Percentiles rank a stretch among this genome's conserved stretches.
phyloP scores from a whole-genome alignment of 1,140 invertebrate species.

The Drosophila fuyamai region DNA sequence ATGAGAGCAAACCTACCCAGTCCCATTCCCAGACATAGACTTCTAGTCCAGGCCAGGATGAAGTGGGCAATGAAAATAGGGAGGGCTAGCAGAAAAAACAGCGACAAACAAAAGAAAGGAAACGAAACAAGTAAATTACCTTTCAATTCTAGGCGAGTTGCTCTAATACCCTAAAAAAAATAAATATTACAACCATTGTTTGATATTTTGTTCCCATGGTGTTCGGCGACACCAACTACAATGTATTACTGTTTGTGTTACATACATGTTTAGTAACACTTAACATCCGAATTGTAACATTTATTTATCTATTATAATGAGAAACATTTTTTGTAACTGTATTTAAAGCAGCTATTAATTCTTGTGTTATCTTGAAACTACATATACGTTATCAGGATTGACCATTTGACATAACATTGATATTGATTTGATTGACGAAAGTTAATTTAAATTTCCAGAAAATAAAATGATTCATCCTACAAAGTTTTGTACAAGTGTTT shows the following conservation, averaged over 20 bases:
- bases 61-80: slow-evolving; percentile 52
- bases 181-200: not conserved
- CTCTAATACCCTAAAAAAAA: not conserved
- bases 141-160: not conserved
- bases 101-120: slow-evolving; percentile 23
- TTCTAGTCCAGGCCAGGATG: slow-evolving; percentile 12
- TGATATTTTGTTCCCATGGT: not conserved
- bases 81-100: slow-evolving; percentile 33
- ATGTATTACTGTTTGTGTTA: no score
- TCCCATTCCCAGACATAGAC: slow-evolving; percentile 33
- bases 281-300: not conserved
- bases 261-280: not conserved
- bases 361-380: no score
- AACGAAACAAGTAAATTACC: slow-evolving; percentile 14
- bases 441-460: not conserved
- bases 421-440: no score
- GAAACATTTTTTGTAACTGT: no score
- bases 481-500: not conserved
- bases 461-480: not conserved
- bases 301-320: no score
- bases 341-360: no score
- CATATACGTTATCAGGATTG: no score
- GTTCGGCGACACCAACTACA: no score
- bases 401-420: no score
- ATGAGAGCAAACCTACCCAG: slow-evolving; percentile 69